These are phyloP conservation scores for Chelonus formosanus DNA, from an alignment of 2,888 invertebrate species.

Conservation along the genomic window DNA sequence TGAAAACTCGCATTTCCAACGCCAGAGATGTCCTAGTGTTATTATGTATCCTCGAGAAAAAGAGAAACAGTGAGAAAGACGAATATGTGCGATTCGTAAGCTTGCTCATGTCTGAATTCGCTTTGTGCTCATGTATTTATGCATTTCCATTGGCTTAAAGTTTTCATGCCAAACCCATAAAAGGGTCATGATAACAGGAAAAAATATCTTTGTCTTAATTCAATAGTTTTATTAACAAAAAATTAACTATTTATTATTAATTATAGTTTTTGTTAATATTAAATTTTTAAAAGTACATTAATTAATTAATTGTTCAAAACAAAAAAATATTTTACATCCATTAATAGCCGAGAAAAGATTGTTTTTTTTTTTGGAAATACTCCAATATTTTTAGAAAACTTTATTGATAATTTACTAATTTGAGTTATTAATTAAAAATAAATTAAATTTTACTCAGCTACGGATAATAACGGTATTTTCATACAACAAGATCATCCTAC, in stretches of 20 bases:
- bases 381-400: no score
- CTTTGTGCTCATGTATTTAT: constrained; percentile 62
- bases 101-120: constrained; percentile 48
- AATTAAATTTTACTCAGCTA: no score
- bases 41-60: constrained; percentile 52
- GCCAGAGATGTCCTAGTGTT: constrained; percentile 51
- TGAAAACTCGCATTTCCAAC: constrained; percentile 54
- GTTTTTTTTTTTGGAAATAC: no score
- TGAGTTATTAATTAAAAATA: no score
- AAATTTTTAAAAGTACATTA: no score
- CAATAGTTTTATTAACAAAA: background rate
- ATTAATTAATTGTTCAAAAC: no score
- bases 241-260: background rate
- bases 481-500: no score
- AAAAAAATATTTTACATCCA: no score
- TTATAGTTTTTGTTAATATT: no score
- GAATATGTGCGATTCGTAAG: constrained; percentile 53
- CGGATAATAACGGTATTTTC: no score
- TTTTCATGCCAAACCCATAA: constrained; percentile 24
- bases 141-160: constrained; percentile 50
- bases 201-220: constrained; percentile 19
- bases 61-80: constrained; percentile 14
- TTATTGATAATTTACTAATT: no score
- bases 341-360: no score
- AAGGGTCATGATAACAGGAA: constrained; percentile 31